Evolutionary conservation across 2,113 vertebrate genomes (phyloP).

Genomic region (Oreochromis spilurus): DNA sequence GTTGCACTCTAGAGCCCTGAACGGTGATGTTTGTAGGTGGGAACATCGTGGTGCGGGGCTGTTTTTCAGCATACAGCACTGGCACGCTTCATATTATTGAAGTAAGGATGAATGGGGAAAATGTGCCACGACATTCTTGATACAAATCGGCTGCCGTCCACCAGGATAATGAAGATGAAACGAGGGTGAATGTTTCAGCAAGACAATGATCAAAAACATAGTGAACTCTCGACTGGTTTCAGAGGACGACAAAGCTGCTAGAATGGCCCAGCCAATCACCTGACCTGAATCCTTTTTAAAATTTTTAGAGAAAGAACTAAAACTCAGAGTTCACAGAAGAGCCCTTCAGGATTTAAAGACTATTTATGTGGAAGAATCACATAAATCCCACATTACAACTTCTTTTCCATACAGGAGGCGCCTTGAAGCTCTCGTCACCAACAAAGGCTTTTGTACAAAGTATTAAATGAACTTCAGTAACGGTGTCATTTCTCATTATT

Average conservation of each 20-base stretch:
- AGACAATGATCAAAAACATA: neutral
- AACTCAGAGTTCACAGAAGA: neutral
- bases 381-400: neutral
- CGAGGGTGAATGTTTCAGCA: neutral
- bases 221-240: neutral
- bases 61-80: neutral
- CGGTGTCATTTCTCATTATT: neutral
- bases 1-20: too few relatives aligned
- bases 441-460: neutral
- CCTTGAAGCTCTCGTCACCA: neutral
- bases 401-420: neutral
- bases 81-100: neutral
- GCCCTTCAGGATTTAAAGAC: neutral
- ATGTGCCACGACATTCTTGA: neutral
- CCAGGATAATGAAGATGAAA: neutral
- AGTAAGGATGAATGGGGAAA: neutral
- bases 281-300: neutral
- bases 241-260: neutral
- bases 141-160: neutral
- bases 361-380: neutral
- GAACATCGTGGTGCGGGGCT: neutral
- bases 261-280: neutral
- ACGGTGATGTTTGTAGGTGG: neutral
- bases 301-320: neutral
- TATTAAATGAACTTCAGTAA: neutral